Percentiles rank a stretch among this genome's conserved stretches.
Conservation (phyloP, 2,888 invertebrate genomes). For the Drosophila prolongata region DNA sequence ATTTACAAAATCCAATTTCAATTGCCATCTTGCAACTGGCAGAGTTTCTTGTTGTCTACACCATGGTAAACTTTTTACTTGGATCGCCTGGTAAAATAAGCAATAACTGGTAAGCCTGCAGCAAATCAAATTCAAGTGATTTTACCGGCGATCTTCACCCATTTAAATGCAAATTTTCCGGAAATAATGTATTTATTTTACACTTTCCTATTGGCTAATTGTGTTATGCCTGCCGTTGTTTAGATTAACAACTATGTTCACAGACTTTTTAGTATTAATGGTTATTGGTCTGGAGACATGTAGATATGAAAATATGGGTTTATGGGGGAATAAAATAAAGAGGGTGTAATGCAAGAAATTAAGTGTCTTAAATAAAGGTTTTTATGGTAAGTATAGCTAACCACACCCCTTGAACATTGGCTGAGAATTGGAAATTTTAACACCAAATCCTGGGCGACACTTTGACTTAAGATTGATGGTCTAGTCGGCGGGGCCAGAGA, state of each 20-base stretch:
- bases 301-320: conserved; percentile 64
- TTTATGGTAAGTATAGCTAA: background rate
- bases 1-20: too few relatives aligned
- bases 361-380: background rate
- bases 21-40: background rate
- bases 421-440: conserved; percentile 11
- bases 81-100: background rate
- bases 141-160: background rate
- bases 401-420: conserved; percentile 9
- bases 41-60: background rate
- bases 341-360: conserved; percentile 4
- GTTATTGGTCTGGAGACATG: conserved; percentile 36
- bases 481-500: conserved; percentile 4
- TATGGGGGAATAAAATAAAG: conserved; percentile 33
- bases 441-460: conserved; percentile 25
- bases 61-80: background rate
- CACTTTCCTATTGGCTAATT: conserved; percentile 5
- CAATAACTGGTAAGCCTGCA: background rate
- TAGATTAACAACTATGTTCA: conserved; percentile 10
- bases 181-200: conserved; percentile 27
- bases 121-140: background rate
- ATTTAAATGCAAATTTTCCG: conserved; percentile 23
- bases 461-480: conserved; percentile 36
- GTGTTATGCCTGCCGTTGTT: conserved; percentile 22
- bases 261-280: conserved; percentile 28